These are phyloP conservation scores for Alouatta palliata DNA, from an alignment of 2,113 vertebrate species.

Conservation along the genomic window DNA sequence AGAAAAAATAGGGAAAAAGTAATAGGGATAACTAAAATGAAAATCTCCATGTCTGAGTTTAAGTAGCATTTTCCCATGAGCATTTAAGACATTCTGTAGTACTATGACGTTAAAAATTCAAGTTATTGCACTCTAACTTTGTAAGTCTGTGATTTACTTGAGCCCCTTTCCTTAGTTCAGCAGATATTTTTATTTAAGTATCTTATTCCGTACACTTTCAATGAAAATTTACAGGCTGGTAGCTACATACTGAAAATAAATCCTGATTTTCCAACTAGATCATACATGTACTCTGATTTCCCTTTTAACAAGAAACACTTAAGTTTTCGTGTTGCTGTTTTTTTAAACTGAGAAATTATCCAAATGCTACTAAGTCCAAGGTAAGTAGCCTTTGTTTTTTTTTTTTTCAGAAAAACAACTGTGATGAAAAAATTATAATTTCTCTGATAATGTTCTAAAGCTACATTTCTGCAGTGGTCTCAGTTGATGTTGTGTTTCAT, in stretches of 20 bases:
- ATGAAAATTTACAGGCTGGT: background rate
- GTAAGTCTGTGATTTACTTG: background rate
- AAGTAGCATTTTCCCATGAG: background rate
- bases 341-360: constrained; percentile 19
- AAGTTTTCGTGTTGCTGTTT: background rate
- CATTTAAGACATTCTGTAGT: background rate
- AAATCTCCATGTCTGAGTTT: background rate
- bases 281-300: background rate
- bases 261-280: background rate
- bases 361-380: constrained; percentile 34
- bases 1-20: background rate
- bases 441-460: constrained; percentile 38
- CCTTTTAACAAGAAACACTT: constrained; percentile 11
- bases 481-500: constrained; percentile 49
- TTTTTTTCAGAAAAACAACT: constrained; percentile 48
- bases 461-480: background rate
- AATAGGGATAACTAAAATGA: background rate
- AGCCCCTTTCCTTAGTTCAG: background rate
- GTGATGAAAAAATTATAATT: constrained; percentile 56
- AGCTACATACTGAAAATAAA: background rate
- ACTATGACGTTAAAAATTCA: background rate
- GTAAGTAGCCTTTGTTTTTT: constrained; percentile 50
- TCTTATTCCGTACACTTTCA: background rate
- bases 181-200: background rate
- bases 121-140: background rate